These are phyloP conservation scores for Dermatemys mawii DNA, from an alignment of 2,113 vertebrate genomes.

Conservation along the genomic window DNA sequence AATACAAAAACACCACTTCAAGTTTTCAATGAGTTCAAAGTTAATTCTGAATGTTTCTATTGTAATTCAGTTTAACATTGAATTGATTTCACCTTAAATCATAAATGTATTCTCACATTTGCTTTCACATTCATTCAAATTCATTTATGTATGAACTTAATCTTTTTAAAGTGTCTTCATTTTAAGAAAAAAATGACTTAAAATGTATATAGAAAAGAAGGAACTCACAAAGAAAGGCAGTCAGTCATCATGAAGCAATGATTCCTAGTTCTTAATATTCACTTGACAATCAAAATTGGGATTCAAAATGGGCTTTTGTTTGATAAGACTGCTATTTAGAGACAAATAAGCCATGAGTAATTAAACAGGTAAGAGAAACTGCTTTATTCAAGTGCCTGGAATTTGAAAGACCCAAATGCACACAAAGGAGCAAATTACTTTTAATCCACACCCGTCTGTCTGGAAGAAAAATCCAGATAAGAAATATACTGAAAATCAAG, in stretches of 20 bases:
- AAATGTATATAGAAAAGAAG: not conserved
- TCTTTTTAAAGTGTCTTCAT: not conserved
- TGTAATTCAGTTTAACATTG: not conserved
- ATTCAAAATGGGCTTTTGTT: constrained; percentile 51
- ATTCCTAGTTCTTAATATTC: constrained; percentile 45
- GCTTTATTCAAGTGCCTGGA: not conserved
- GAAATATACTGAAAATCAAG: not conserved
- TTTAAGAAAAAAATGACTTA: not conserved
- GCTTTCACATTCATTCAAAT: not conserved
- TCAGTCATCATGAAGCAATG: not conserved
- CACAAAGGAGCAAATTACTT: not conserved
- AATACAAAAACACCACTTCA: not conserved
- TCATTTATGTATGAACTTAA: not conserved
- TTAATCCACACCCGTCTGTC: not conserved
- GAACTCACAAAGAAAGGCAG: not conserved
- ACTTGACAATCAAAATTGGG: not conserved
- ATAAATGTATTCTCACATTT: not conserved
- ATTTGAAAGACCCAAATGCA: constrained; percentile 17
- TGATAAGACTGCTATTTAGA: constrained; percentile 35
- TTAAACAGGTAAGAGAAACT: constrained; percentile 53
- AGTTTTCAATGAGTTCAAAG: not conserved
- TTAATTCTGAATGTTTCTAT: not conserved
- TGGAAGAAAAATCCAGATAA: not conserved
- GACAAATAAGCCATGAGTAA: constrained; percentile 49
- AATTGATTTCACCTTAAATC: not conserved